These are phyloP conservation scores for Brachionus sp. DNA, from an alignment of 1,140 invertebrate genomes.

Conservation along the genomic window DNA sequence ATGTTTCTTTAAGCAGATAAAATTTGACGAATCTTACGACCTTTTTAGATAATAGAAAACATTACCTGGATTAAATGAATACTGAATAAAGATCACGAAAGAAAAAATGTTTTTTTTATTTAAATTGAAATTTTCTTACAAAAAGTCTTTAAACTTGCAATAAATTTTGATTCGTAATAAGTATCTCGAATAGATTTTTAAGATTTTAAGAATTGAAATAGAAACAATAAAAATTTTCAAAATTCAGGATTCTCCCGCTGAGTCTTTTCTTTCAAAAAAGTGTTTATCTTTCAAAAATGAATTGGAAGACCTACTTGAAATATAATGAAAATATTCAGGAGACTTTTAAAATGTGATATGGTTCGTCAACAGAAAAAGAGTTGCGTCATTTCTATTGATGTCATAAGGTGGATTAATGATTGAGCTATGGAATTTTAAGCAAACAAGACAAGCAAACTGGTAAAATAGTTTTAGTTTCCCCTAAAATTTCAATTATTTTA, in stretches of 20 bases:
- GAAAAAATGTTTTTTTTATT: conserved; percentile 19
- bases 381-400: conserved; percentile 8
- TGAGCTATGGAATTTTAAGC: not conserved
- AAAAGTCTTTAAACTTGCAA: conserved; percentile 4
- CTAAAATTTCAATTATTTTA: conserved; percentile 8
- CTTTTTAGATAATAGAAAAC: not conserved
- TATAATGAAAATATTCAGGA: not conserved
- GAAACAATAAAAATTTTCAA: conserved; percentile 8
- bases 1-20: conserved; percentile 5
- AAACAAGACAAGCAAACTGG: not conserved
- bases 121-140: not conserved
- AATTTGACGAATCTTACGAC: conserved; percentile 2
- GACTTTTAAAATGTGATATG: not conserved
- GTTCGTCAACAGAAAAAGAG: not conserved
- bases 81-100: not conserved
- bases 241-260: conserved; percentile 31
- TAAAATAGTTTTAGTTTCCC: not conserved
- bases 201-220: not conserved
- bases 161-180: conserved; percentile 15
- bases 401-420: conserved; percentile 19
- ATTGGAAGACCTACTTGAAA: conserved; percentile 11
- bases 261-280: not conserved
- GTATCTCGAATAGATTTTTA: not conserved
- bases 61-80: conserved; percentile 37
- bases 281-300: conserved; percentile 1